Evolutionary conservation across 1,140 invertebrate genomes (phyloP).

Genomic region (Uloborus diversus): DNA sequence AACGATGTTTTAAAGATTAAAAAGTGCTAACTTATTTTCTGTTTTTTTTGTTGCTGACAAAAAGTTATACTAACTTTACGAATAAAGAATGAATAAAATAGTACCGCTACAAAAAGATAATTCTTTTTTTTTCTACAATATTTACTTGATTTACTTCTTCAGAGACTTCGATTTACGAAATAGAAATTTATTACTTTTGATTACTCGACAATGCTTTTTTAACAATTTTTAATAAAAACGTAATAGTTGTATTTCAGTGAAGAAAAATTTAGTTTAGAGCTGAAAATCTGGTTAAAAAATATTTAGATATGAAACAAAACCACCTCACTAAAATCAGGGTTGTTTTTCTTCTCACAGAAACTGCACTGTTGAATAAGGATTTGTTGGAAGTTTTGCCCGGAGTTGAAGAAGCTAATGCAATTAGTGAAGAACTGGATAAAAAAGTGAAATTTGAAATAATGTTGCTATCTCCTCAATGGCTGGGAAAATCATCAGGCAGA

Average conservation of each 20-base stretch:
- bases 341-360: constrained; percentile 62
- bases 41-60: too few species aligned
- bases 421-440: constrained; percentile 72
- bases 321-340: neutral
- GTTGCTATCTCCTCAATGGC: constrained; percentile 70
- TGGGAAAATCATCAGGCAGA: constrained; percentile 67
- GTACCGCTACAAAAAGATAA: too few species aligned
- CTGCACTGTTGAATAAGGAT: constrained; percentile 70
- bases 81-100: too few species aligned
- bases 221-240: neutral
- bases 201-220: neutral
- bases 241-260: neutral
- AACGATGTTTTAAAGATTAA: too few species aligned
- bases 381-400: constrained; percentile 71
- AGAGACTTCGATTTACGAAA: neutral
- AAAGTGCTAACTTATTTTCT: too few species aligned
- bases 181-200: neutral
- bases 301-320: neutral
- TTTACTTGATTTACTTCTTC: constrained; percentile 5
- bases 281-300: too few species aligned
- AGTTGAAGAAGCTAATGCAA: constrained; percentile 72
- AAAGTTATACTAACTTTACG: too few species aligned
- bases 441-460: constrained; percentile 72
- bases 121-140: too few species aligned
- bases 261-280: neutral